Conservation (phyloP, 1,140 invertebrate species). For the Atopsyche davidsoni region DNA sequence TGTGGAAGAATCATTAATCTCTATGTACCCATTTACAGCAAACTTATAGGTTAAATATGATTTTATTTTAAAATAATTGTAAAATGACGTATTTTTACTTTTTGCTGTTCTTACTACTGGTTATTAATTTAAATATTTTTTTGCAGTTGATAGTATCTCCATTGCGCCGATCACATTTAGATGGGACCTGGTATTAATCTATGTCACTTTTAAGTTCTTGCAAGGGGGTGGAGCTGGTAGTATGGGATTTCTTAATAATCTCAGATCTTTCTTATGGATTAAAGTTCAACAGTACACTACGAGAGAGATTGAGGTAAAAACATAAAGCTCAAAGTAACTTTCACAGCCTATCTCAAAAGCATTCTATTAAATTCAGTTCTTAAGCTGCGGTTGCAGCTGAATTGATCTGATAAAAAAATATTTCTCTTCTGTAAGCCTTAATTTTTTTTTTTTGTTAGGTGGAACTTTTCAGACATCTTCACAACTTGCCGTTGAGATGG, state of each 20-base stretch:
- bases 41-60: conserved; percentile 68
- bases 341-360: neutral
- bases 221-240: conserved; percentile 86
- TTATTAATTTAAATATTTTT: conserved; percentile 25
- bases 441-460: conserved; percentile 47
- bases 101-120: neutral
- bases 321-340: neutral
- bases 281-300: conserved; percentile 93
- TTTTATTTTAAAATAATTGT: neutral
- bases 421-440: conserved; percentile 13
- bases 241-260: conserved; percentile 90
- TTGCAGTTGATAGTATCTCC: conserved; percentile 72
- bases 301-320: conserved; percentile 73
- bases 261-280: conserved; percentile 91
- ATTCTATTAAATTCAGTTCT: conserved; percentile 5
- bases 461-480: conserved; percentile 78
- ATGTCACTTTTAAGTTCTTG: conserved; percentile 82
- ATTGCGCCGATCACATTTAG: conserved; percentile 56
- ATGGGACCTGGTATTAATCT: conserved; percentile 86
- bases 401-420: neutral
- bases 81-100: neutral
- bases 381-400: conserved; percentile 1
- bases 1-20: conserved; percentile 86
- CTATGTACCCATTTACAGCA: conserved; percentile 90
- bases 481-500: conserved; percentile 81